Evolutionary conservation across 2,797 vertebrate genomes (phyloP).

Genomic region (Anomalospiza imberbis): DNA sequence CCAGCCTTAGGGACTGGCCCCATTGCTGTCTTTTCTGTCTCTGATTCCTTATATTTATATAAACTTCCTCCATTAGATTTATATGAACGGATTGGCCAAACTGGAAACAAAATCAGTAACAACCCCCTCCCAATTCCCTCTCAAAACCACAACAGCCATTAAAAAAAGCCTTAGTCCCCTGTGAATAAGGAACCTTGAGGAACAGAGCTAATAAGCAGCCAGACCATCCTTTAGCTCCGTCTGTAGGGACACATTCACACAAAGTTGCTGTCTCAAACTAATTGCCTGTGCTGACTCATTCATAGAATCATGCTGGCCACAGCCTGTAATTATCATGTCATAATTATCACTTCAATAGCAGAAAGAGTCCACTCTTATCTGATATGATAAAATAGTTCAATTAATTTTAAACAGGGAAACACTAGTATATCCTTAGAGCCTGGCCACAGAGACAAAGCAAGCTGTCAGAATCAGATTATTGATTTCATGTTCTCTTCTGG

Average conservation of each 20-base stretch:
- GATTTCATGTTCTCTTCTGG: slow-evolving; percentile 47
- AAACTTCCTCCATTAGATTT: neutral
- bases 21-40: neutral
- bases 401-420: slow-evolving; percentile 67
- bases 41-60: neutral
- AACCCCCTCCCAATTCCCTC: accelerated
- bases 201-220: neutral
- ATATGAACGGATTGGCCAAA: neutral
- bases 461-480: slow-evolving; percentile 58
- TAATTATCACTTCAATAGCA: slow-evolving; percentile 65
- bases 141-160: neutral
- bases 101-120: neutral
- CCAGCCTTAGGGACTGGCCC: neutral
- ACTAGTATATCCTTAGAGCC: slow-evolving; percentile 37
- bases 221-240: neutral
- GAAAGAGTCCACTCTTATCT: slow-evolving; percentile 54
- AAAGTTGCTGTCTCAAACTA: slow-evolving; percentile 33
- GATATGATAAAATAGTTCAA: slow-evolving; percentile 67
- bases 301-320: slow-evolving; percentile 32
- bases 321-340: slow-evolving; percentile 63
- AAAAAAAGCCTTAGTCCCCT: neutral
- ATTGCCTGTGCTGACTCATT: slow-evolving; percentile 57
- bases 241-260: slow-evolving; percentile 8
- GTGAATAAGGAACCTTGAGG: neutral
- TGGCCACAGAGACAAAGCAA: slow-evolving; percentile 55